Conservation (phyloP, 2,113 vertebrate species). For the Microtus pennsylvanicus region DNA sequence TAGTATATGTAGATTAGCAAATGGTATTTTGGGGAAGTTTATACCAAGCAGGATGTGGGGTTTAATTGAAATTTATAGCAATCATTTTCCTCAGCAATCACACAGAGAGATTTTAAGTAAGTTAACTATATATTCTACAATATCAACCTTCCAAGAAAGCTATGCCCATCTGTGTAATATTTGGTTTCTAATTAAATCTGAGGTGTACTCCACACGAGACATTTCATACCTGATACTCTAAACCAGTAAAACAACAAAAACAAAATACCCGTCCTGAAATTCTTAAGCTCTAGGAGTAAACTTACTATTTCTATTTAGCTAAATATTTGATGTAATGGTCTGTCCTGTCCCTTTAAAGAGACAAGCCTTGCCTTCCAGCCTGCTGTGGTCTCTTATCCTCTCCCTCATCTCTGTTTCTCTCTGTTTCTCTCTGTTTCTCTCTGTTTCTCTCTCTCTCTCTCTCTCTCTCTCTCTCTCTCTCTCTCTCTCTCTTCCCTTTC, state of each 20-base stretch:
- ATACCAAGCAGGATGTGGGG: neutral
- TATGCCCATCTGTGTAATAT: neutral
- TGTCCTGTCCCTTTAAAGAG: no score
- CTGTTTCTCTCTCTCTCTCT: no score
- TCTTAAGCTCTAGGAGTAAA: neutral
- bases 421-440: no score
- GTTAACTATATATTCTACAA: neutral
- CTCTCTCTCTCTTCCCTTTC: no score
- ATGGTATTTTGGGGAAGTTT: neutral
- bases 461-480: no score
- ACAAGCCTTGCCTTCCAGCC: no score
- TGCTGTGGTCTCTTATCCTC: no score
- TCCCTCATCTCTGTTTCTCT: no score
- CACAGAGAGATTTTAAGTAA: neutral
- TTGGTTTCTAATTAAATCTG: neutral
- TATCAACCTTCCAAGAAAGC: neutral
- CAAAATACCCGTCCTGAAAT: neutral
- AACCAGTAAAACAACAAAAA: neutral
- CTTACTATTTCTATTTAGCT: neutral
- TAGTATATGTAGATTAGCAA: neutral
- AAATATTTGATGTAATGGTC: neutral
- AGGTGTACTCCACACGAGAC: neutral
- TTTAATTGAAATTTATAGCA: conserved; percentile 62
- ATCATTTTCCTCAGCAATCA: conserved; percentile 58
- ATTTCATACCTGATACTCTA: neutral